A percentile compares a stretch with the other conserved stretches of the same genome.
Evolutionary conservation across 2,888 invertebrate genomes (phyloP).

Genomic region (Polydrusus cervinus): DNA sequence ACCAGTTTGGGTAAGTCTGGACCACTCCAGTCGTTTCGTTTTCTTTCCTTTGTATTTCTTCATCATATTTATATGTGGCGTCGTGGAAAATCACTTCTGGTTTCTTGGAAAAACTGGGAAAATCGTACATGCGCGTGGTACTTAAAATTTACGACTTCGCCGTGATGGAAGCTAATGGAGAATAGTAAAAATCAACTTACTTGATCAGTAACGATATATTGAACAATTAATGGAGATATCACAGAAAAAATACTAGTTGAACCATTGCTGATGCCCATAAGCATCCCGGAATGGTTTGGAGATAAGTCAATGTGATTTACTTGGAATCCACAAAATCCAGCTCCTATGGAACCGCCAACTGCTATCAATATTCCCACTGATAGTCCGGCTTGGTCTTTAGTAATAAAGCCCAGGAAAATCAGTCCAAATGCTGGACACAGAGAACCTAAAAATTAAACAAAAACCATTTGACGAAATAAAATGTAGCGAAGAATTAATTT

Average conservation of each 20-base stretch:
- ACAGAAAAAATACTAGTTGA: conserved; percentile 85
- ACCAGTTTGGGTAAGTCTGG: too few relatives aligned
- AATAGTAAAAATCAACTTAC: conserved; percentile 67
- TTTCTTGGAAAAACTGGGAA: too few relatives aligned
- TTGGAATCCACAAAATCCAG: conserved; percentile 83
- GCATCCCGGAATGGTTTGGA: conserved; percentile 86
- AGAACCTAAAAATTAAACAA: conserved; percentile 65
- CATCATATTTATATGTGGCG: too few relatives aligned
- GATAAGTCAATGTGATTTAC: conserved; percentile 89
- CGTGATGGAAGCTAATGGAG: too few relatives aligned
- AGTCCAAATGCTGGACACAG: conserved; percentile 79
- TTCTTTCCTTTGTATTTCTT: too few relatives aligned
- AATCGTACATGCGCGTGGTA: too few relatives aligned
- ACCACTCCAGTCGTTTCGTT: too few relatives aligned
- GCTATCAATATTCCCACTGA: conserved; percentile 80
- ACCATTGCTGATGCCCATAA: conserved; percentile 90
- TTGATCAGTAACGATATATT: conserved; percentile 80
- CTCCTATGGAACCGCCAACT: conserved; percentile 84
- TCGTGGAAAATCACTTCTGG: too few relatives aligned
- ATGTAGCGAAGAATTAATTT: too few relatives aligned
- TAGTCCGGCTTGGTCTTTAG: conserved; percentile 74
- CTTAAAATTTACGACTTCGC: too few relatives aligned
- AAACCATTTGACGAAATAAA: too few relatives aligned
- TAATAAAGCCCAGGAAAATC: conserved; percentile 75
- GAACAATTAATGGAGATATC: conserved; percentile 83